Base-by-base conservation (phyloP, 2,113 vertebrate genomes). In the Oophaga pumilio region DNA sequence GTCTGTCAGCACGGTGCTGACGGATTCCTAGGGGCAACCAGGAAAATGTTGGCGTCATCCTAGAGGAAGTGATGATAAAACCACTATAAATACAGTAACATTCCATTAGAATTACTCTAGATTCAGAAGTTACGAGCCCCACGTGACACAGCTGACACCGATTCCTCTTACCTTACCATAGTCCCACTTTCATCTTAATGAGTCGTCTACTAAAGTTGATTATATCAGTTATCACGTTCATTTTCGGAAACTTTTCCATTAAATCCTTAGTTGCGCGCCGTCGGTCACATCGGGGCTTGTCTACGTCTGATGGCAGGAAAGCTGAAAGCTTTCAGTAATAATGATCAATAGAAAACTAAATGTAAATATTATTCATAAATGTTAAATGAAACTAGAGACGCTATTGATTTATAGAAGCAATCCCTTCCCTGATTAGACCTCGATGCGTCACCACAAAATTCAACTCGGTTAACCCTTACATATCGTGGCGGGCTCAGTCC, bases 311-410 rank as follows among this genome's bases (percentile, higher is more conserved):
- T 7, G 56, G 24, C 24, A 33, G 57, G 77, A 43, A 60, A 60
- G 56, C 77, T 33, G 77, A 80, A 59, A 80, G 77, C 77, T 80
- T 80, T 80, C 77, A 80, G 77, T 80, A 80, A 60, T 59, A 80
- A 80, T 60, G 77, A 80, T 80, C 77, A 60, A 80, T 80, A 80
- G 24, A 80, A 80, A 80, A 80, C 24, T 17, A 26, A 28, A 79
- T 79, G 76, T 59, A 79, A 80, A 80, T 80, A 80, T 79, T 57
- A 79, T 59, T 80, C 77, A 80, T 80, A 80, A 80, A 80, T 80
- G 77, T 80, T 80, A 80, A 80, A 80, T 80, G 56, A 80, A 33
- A 80, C 14, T 11, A 80, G 77, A 80, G 57, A 13, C 24, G 57
- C 53, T 80, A 80, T 80, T 53, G 77, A 80, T 80, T 33, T 11